Conservation (phyloP, 2,888 invertebrate genomes). For the Herminia tarsipennalis region DNA sequence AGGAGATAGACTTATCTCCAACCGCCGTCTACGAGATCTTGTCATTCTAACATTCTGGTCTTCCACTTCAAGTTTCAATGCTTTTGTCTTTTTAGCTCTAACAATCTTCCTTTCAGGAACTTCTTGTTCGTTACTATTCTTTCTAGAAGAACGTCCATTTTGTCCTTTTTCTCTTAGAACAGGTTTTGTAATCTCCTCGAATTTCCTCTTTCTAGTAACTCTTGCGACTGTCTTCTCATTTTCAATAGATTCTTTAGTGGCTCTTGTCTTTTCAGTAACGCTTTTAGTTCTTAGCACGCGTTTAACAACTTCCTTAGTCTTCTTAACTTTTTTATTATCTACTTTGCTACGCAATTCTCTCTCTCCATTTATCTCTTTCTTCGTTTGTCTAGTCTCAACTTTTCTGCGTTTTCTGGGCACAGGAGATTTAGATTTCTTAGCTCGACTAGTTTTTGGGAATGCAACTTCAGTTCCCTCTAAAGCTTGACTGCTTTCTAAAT, state of each 20-base stretch:
- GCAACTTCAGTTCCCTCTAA: constrained; percentile 71
- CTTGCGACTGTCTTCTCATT: constrained; percentile 68
- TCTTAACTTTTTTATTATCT: constrained; percentile 31
- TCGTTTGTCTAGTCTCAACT: constrained; percentile 54
- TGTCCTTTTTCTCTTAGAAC: constrained; percentile 78
- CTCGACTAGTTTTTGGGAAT: constrained; percentile 64
- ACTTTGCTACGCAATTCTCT: constrained; percentile 57
- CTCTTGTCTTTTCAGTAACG: constrained; percentile 51
- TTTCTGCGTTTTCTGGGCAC: constrained; percentile 74
- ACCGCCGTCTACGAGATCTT: constrained; percentile 63
- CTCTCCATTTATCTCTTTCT: constrained; percentile 47
- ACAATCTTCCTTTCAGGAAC: constrained; percentile 58
- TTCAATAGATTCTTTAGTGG: constrained; percentile 77
- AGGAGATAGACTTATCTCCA: constrained; percentile 72
- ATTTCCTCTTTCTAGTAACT: constrained; percentile 66
- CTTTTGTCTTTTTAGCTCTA: constrained; percentile 56
- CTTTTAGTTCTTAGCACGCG: constrained; percentile 46
- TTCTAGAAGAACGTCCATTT: constrained; percentile 62
- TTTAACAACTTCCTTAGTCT: constrained; percentile 38
- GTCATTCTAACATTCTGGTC: constrained; percentile 69
- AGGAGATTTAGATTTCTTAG: constrained; percentile 63
- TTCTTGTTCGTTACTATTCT: constrained; percentile 44
- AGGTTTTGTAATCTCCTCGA: constrained; percentile 67
- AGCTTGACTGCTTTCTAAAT: constrained; percentile 73
- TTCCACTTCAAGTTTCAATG: constrained; percentile 44